These are phyloP conservation scores for Onychomys leucogaster DNA, from an alignment of 2,797 vertebrate species.

Conservation along the genomic window DNA sequence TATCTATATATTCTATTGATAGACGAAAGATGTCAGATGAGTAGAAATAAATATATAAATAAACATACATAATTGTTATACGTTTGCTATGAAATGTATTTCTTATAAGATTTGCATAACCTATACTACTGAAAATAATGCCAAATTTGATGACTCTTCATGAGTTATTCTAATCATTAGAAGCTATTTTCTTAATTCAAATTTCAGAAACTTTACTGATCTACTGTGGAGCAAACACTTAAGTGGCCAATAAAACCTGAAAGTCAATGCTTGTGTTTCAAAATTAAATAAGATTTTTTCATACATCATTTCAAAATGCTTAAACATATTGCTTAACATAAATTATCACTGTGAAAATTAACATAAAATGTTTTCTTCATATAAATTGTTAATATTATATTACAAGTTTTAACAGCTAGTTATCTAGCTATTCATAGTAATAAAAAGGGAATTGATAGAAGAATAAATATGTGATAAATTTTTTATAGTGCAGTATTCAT, in stretches of 20 bases:
- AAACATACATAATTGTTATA: conserved; percentile 22
- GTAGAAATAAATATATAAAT: conserved; percentile 48
- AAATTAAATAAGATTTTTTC: conserved; percentile 51
- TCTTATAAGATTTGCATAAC: conserved; percentile 55
- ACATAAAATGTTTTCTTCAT: conserved; percentile 52
- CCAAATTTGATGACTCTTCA: conserved; percentile 12
- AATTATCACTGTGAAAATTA: conserved; percentile 52
- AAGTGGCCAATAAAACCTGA: conserved; percentile 40
- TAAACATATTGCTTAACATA: conserved; percentile 41
- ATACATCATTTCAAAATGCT: conserved; percentile 9
- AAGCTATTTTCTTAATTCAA: conserved; percentile 47
- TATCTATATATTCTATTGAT: conserved; percentile 8
- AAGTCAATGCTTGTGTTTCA: conserved; percentile 47
- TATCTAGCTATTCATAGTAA: conserved; percentile 11
- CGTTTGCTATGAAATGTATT: conserved; percentile 57
- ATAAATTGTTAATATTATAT: conserved; percentile 39
- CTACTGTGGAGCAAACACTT: background rate
- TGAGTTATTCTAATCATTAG: conserved; percentile 19
- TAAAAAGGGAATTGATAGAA: background rate
- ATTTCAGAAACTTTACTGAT: conserved; percentile 60
- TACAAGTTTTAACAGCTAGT: background rate
- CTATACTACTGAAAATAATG: conserved; percentile 25
- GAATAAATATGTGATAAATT: background rate
- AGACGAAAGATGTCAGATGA: background rate
- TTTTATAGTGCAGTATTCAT: background rate